phyloP scores from a whole-genome alignment of 2,113 vertebrate genomes.

The Tyto alba region DNA sequence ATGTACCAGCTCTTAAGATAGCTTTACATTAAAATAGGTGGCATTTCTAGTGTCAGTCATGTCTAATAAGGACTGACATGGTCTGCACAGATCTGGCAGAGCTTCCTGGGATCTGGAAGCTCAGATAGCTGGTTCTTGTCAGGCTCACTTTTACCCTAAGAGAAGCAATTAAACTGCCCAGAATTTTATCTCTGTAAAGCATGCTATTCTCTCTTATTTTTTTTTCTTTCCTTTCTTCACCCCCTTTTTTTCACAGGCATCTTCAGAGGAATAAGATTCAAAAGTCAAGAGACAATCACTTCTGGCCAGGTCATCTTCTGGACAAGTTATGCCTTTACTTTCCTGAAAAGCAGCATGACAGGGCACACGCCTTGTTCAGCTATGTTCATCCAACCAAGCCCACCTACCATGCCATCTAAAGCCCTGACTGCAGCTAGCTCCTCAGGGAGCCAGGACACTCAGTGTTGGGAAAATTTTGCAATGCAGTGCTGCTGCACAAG shows the following conservation, averaged over 20 bases:
- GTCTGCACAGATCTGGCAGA: not conserved
- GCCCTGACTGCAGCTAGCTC: not conserved
- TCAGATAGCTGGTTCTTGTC: not conserved
- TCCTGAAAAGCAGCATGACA: not conserved
- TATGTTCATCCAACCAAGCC: not conserved
- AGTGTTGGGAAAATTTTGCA: too few species aligned
- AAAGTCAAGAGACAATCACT: not conserved
- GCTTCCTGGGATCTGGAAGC: not conserved
- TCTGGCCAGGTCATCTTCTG: conserved; percentile 67
- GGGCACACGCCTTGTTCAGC: conserved; percentile 29
- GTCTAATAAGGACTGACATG: too few species aligned
- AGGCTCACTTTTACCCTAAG: not conserved
- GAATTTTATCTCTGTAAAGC: too few species aligned
- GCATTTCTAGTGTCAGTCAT: too few species aligned
- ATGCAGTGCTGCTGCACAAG: too few species aligned
- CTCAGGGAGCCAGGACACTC: too few species aligned
- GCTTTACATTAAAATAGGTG: too few species aligned
- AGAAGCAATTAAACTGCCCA: not conserved
- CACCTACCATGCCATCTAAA: not conserved
- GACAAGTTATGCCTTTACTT: conserved; percentile 61
- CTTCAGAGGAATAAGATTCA: not conserved
- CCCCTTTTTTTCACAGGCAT: not conserved
- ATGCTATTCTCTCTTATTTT: too few species aligned
- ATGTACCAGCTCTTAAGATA: too few species aligned
- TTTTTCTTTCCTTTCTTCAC: too few species aligned